Percentiles rank a stretch among this genome's conserved stretches.
phyloP scores from a whole-genome alignment of 2,113 vertebrate species.

The Phoenicopterus ruber region DNA sequence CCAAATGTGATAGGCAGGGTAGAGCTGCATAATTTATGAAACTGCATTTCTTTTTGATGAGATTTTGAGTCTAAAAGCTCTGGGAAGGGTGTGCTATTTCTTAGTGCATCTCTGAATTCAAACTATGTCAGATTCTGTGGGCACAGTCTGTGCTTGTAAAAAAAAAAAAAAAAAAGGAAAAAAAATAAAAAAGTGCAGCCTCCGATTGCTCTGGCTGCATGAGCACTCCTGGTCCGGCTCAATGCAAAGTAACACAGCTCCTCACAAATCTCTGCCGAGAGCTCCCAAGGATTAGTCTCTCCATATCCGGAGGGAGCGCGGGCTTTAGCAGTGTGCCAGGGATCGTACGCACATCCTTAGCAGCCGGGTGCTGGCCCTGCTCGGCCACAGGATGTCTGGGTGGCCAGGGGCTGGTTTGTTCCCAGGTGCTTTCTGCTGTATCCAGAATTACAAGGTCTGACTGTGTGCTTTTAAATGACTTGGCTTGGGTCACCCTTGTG shows the following conservation, averaged over 20 bases:
- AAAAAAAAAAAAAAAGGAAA: neutral
- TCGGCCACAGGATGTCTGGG: neutral
- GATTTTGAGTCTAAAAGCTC: constrained; percentile 21
- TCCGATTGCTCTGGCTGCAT: neutral
- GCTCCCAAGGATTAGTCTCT: neutral
- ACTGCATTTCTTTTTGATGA: constrained; percentile 35
- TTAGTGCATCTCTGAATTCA: neutral
- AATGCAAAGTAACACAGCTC: neutral
- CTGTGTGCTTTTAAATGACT: neutral
- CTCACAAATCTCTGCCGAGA: neutral
- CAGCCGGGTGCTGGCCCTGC: neutral
- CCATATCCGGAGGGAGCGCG: rapidly evolving
- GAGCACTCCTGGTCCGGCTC: neutral
- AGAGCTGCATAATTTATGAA: constrained; percentile 35
- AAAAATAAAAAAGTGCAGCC: neutral
- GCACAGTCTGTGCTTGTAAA: neutral
- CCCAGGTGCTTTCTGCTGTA: neutral
- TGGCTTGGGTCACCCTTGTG: neutral
- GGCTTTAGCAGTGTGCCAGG: neutral
- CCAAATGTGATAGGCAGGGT: neutral
- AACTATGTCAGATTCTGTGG: neutral
- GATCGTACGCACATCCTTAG: neutral
- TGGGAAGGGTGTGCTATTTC: neutral
- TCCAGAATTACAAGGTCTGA: neutral
- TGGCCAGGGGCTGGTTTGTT: neutral